A percentile compares a stretch with the other conserved stretches of the same genome.
phyloP scores from a whole-genome alignment of 2,888 invertebrate species.

The Galeopsomyia nigrocyanea region DNA sequence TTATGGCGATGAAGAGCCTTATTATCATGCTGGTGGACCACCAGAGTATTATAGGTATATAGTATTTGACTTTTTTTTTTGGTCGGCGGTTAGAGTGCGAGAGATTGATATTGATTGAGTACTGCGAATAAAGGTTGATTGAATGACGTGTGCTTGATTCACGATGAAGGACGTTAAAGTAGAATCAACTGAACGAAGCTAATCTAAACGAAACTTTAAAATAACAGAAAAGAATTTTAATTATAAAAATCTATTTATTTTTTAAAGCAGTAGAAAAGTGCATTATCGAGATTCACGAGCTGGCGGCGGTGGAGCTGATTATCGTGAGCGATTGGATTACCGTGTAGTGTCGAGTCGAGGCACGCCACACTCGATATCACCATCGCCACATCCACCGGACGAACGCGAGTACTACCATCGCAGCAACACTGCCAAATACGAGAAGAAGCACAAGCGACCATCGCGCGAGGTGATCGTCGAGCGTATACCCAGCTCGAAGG shows the following conservation, averaged over 20 bases:
- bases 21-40: slow-evolving; percentile 61
- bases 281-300: slow-evolving; percentile 64
- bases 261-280: slow-evolving; percentile 57
- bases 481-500: slow-evolving; percentile 71
- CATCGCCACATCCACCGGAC: slow-evolving; percentile 63
- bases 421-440: slow-evolving; percentile 61
- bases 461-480: slow-evolving; percentile 84
- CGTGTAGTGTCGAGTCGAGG: slow-evolving; percentile 58
- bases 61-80: not conserved
- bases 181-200: too few relatives aligned
- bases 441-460: slow-evolving; percentile 71
- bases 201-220: too few relatives aligned
- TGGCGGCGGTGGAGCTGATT: slow-evolving; percentile 57
- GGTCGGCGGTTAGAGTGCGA: too few relatives aligned
- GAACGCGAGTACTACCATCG: slow-evolving; percentile 63
- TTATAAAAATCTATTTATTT: not conserved
- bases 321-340: slow-evolving; percentile 65
- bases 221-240: too few relatives aligned
- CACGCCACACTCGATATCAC: slow-evolving; percentile 64
- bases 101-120: not conserved
- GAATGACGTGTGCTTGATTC: too few relatives aligned
- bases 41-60: slow-evolving; percentile 65
- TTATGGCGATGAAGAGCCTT: slow-evolving; percentile 63
- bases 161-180: too few relatives aligned
- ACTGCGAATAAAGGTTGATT: too few relatives aligned